A percentile compares a stretch with the other conserved stretches of the same genome.
These are phyloP conservation scores for Acleris sparsana DNA, from an alignment of 2,888 invertebrate genomes.

Conservation along the genomic window DNA sequence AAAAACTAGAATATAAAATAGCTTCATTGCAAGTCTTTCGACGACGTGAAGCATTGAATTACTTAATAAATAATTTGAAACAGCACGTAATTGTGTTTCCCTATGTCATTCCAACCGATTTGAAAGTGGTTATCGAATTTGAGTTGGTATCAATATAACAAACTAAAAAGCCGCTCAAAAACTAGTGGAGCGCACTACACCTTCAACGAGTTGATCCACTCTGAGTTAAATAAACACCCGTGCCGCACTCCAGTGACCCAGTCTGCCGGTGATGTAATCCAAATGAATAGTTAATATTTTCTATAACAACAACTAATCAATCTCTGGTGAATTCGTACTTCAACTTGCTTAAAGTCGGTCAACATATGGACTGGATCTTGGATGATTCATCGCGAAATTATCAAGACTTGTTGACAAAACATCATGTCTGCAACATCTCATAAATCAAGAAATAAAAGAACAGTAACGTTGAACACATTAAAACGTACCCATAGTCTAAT, in stretches of 20 bases:
- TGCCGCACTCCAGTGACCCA: conserved; percentile 55
- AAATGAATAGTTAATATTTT: conserved; percentile 42
- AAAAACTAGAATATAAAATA: no score
- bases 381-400: conserved; percentile 30
- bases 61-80: no score
- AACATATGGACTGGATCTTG: conserved; percentile 23
- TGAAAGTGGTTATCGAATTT: no score
- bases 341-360: conserved; percentile 34
- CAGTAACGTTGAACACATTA: conserved; percentile 12
- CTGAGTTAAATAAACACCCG: conserved; percentile 55
- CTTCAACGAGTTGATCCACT: conserved; percentile 41
- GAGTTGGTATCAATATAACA: no score
- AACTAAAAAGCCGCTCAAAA: no score
- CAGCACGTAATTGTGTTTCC: no score
- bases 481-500: conserved; percentile 18
- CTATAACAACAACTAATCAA: conserved; percentile 47
- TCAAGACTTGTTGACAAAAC: conserved; percentile 27
- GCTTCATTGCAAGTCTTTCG: no score
- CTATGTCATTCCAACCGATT: no score
- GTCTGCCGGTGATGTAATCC: conserved; percentile 57
- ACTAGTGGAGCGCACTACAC: conserved; percentile 26
- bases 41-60: no score
- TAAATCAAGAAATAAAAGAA: conserved; percentile 18
- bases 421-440: conserved; percentile 25
- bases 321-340: conserved; percentile 36